These are phyloP conservation scores for Ladona fulva DNA, from an alignment of 1,140 invertebrate genomes.

Conservation along the genomic window DNA sequence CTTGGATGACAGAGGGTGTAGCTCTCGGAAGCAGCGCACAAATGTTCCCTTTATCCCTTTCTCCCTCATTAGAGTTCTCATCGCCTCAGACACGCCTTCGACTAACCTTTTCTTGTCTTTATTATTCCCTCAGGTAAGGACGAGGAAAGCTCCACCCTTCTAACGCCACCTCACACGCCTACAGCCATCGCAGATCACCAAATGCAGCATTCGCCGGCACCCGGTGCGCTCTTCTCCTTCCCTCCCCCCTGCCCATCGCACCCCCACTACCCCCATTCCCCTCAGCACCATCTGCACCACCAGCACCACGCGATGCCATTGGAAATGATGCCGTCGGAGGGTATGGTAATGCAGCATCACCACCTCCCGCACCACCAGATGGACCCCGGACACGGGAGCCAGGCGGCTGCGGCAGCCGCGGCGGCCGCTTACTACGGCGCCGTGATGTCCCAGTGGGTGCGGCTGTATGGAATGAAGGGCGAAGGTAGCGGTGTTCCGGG, in stretches of 20 bases:
- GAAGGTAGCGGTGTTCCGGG: slow-evolving; percentile 38
- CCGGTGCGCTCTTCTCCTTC: not conserved
- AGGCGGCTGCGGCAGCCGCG: not conserved
- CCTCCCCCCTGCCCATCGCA: not conserved
- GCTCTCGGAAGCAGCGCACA: too few relatives aligned
- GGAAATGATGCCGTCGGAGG: not conserved
- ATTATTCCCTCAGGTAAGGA: not conserved
- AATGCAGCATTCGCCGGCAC: not conserved
- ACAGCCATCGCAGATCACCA: not conserved
- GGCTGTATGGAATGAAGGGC: not conserved
- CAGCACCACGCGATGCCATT: not conserved
- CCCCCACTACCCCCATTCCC: not conserved
- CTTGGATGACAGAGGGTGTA: too few relatives aligned
- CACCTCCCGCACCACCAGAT: not conserved
- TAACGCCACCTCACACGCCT: not conserved
- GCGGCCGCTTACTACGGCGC: not conserved
- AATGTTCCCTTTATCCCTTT: too few relatives aligned
- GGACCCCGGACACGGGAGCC: not conserved
- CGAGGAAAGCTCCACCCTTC: not conserved
- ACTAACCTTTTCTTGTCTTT: not conserved
- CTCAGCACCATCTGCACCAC: not conserved
- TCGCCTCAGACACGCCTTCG: too few relatives aligned
- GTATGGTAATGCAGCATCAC: not conserved
- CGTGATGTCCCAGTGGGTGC: not conserved
- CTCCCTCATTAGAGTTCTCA: too few relatives aligned